Conservation (phyloP, 2,888 invertebrate species). For the Catotricha subobsoleta region DNA sequence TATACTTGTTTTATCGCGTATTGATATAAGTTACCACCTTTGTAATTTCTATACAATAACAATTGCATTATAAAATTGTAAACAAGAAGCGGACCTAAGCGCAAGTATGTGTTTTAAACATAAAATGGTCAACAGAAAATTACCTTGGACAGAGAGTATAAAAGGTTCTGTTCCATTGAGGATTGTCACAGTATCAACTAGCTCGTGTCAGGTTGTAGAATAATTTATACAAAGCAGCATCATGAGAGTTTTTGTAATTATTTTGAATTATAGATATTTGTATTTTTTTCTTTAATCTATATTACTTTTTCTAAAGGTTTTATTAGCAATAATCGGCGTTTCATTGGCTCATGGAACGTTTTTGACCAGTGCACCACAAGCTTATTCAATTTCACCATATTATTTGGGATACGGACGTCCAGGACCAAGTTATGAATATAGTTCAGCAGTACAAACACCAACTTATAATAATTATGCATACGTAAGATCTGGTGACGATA, state of each 20-base stretch:
- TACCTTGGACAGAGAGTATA: constrained; percentile 1
- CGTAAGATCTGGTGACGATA: not conserved
- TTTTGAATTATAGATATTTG: not conserved
- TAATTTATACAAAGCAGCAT: not conserved
- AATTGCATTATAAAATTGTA: no score
- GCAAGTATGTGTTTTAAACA: no score
- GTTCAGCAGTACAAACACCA: constrained; percentile 2
- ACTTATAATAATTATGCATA: constrained; percentile 2
- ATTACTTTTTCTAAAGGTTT: no score
- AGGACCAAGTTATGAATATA: constrained; percentile 4
- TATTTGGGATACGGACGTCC: not conserved
- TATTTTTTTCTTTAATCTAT: not conserved
- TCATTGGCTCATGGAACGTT: not conserved
- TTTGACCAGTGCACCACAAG: not conserved
- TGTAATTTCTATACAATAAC: no score
- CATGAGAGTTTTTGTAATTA: constrained; percentile 10
- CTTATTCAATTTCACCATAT: no score
- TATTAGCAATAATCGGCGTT: not conserved
- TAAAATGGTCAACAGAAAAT: no score
- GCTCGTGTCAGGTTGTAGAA: constrained; percentile 3
- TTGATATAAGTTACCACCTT: no score
- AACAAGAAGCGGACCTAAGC: no score
- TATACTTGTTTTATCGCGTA: no score
- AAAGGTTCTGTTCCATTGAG: not conserved
- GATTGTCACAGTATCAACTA: constrained; percentile 4